phyloP scores from a whole-genome alignment of 2,797 vertebrate genomes.

The Gadopsis bispinosus region DNA sequence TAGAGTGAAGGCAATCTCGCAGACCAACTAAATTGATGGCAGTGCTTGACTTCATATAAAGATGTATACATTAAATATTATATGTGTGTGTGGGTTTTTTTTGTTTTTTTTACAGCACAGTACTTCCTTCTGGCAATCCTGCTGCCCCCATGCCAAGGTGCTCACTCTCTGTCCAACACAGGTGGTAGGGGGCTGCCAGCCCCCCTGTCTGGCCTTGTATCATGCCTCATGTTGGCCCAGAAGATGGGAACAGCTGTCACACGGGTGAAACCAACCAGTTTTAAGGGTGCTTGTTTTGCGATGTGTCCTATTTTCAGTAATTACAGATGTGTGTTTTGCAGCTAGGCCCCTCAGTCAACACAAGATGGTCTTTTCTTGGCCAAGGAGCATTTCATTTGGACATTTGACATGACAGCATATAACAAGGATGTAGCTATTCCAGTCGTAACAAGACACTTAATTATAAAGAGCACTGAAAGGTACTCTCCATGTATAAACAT shows the following conservation, averaged over 20 bases:
- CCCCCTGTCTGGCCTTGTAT: constrained; percentile 35
- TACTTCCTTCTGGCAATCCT: constrained; percentile 52
- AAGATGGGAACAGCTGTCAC: constrained; percentile 55
- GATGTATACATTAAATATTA: not conserved
- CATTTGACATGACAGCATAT: constrained; percentile 42
- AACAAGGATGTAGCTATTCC: constrained; percentile 22
- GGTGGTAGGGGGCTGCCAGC: constrained; percentile 52
- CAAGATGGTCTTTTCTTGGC: constrained; percentile 22
- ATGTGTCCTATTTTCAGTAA: constrained; percentile 42
- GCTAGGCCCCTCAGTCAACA: constrained; percentile 5
- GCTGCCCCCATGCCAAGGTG: constrained; percentile 42
- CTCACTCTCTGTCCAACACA: constrained; percentile 44
- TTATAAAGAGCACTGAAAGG: constrained; percentile 44
- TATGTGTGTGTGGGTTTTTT: not conserved
- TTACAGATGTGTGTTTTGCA: constrained; percentile 40
- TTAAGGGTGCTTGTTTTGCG: constrained; percentile 53
- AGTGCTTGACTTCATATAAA: not conserved
- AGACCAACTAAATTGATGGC: not conserved
- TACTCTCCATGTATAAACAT: constrained; percentile 57
- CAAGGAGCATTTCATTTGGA: constrained; percentile 33
- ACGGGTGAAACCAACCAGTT: constrained; percentile 54
- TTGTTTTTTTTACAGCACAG: not conserved
- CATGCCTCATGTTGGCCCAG: constrained; percentile 53
- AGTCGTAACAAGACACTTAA: constrained; percentile 59
- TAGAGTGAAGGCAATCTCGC: constrained; percentile 2